Base-by-base conservation (phyloP, 2,888 invertebrate genomes). In the Campoletis raptor region DNA sequence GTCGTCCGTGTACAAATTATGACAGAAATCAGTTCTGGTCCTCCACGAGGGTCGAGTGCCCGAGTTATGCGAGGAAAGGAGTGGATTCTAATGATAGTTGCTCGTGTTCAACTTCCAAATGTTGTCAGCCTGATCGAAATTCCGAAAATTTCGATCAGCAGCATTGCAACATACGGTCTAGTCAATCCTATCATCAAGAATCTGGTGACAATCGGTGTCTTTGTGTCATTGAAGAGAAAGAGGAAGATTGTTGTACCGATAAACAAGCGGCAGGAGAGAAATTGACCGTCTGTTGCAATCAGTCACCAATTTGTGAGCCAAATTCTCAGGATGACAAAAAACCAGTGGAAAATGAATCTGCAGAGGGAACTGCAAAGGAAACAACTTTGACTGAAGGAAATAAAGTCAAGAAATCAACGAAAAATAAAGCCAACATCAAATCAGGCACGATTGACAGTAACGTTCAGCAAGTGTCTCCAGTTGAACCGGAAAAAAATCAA, bases 161-260 rank as follows among this genome's bases (percentile, higher is more conserved):
- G 66, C 74, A 52, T 48, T 36, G 67, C 10, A 80, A 66, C 21
- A 67, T 8, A 15, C 74, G 21, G 10, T 6, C 45, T 12, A 74
- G 52, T 18, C 40, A 40, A 66, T 24, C 52, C 36, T 42, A 5
- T 4, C 40, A 15, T 24, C 87, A 69, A 4, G 69, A 70, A 69
- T 54, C 37, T 3, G 30, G 45, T 37, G 77, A 54, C 15, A 69
- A 64, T 85, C 81, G 57, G 8, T 89, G 90, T 45, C 76, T 72
- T 40, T 88, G 89, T 21, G 88, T 90, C 40, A 74, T 78, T 0
- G 89, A 91, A 21, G 90, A 91, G 21, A 87, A 89, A 0, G 89
- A 90, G 9, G 87, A 87, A 3, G 57, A 66, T 54, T 78, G 73
- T 18, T 73, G 69, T 37, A n/a, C 37, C 24, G 69, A 78, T 24